Evolutionary conservation across 2,888 invertebrate species (phyloP).

Genomic region (Blastobasis adustella): DNA sequence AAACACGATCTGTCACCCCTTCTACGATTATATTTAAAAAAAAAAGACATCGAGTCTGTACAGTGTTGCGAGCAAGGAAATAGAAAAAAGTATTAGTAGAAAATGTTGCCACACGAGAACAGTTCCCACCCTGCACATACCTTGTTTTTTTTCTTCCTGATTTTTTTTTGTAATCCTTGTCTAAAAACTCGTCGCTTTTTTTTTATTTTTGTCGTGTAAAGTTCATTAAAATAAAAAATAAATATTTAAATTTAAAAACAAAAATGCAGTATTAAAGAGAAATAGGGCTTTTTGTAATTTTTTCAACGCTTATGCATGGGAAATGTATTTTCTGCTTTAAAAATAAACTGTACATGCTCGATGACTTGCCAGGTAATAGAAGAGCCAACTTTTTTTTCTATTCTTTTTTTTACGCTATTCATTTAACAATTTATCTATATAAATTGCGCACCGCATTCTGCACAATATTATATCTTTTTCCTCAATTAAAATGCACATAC

Average conservation of each 20-base stretch:
- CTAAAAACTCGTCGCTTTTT: slow-evolving; percentile 14
- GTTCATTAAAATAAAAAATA: slow-evolving; percentile 3
- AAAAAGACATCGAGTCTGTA: slow-evolving; percentile 61
- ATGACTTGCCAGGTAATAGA: slow-evolving; percentile 44
- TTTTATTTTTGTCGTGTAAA: slow-evolving; percentile 9
- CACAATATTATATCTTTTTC: no score
- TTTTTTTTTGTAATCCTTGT: slow-evolving; percentile 16
- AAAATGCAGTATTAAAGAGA: no score
- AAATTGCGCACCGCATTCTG: no score
- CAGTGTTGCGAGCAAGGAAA: slow-evolving; percentile 47
- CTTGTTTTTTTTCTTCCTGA: slow-evolving; percentile 30
- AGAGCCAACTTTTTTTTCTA: slow-evolving; percentile 17
- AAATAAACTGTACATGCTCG: slow-evolving; percentile 51
- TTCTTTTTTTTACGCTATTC: slow-evolving; percentile 11
- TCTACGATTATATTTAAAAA: slow-evolving; percentile 17
- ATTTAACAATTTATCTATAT: no score
- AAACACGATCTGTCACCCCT: no score
- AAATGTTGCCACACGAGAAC: slow-evolving; percentile 59
- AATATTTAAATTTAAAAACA: neutral
- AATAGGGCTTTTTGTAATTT: neutral
- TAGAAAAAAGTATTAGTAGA: slow-evolving; percentile 32
- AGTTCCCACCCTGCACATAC: slow-evolving; percentile 42
- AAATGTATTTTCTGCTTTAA: slow-evolving; percentile 15
- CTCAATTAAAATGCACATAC: no score
- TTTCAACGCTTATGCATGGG: slow-evolving; percentile 31